Base-by-base conservation (phyloP, 2,888 invertebrate genomes). In the Volucella inflata region DNA sequence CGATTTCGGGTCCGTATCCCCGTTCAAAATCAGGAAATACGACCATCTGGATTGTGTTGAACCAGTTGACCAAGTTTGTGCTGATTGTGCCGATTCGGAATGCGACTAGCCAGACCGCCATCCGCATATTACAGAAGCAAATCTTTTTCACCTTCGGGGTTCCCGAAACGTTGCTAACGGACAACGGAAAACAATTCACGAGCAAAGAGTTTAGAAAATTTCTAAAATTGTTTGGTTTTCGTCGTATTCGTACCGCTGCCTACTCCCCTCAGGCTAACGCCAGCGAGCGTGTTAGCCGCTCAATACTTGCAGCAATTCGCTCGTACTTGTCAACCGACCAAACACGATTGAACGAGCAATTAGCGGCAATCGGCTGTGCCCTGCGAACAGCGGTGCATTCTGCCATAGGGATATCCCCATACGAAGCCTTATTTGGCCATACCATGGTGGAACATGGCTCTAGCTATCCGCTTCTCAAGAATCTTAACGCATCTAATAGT, bases 201-300 rank as follows among this genome's bases (percentile, higher is more conserved):
- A 30, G 30, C 30, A 30, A 30, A 6, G 30, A 30, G 6, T 30
- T 21, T 21, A 21, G 2, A 1, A 2, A 21, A 38, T 14, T 57
- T 4, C 11, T 57, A 30, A 30, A 30, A 30, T 30, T 6, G 6
- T 30, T 30, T 50, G 68, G 77, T 8, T n/a, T 77, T 1, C 59
- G 38, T 8, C 51, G 88, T 8, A 17, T 40, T 1, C 88, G 70
- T 38, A 89, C 84, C 17, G 78, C 88, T 87, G 9, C 89, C 89
- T 30, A 30, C 30, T 30, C 30, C 6, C 30, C 30, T 3, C 30
- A 30, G 30, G 6, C 30, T 30, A 30, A 30, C 30, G 30, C 30
- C 30, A 30, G 30, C 6, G 30, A 6, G 30, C 6, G 30, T 30
- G 30, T 30, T 30, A 30, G 6, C 30, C 30, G 6, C 30, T 30